Base-by-base conservation (phyloP, 2,113 vertebrate genomes). In the Indicator maculatus region DNA sequence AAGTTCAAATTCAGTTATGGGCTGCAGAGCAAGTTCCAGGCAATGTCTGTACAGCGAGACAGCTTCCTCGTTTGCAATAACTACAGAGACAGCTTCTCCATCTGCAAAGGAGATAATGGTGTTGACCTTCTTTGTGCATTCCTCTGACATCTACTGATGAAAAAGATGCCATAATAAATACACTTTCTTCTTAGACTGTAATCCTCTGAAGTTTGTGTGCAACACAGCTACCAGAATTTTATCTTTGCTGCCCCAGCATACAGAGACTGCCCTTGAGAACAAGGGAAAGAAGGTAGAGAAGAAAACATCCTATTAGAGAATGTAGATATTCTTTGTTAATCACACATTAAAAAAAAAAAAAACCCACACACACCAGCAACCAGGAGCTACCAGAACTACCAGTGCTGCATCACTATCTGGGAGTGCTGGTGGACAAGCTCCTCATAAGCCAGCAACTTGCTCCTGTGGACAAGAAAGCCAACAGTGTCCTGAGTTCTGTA, bases 121-220 rank as follows among this genome's bases (percentile, higher is more conserved):
- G 70, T 93, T 95, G 94, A 95, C 89, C 93, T 95, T 90, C 94
- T 95, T 78, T 39, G 55, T 86, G 74, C n/a, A 75, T 90, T 72
- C 47, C 65, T 90, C 18, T 90, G 86, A 93, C 88, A 94, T 81
- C 58, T 53, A 65, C 87, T 88, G 55, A 94, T 91, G 90, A 93
- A 92, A 96, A 89, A 78, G 21, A 82, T 12, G 3, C 33, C 19
- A 8, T 81, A 83, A 91, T 88, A 93, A 93, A 93, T 91, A 81
- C 4, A 21, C 47, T 77, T 60, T 64, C 36, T 80, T 59, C 83
- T 90, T 47, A 61, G 52, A 63, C 64, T 72, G 36, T 24, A 93
- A 56, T 83, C 69, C 53, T 6, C 0, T 20, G 58, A 95, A 93
- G 76, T 81, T 88, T 90, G 83, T 75, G 11, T 55, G 50, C 66